phyloP scores from a whole-genome alignment of 2,113 vertebrate species.

The Phyllopteryx taeniolatus region DNA sequence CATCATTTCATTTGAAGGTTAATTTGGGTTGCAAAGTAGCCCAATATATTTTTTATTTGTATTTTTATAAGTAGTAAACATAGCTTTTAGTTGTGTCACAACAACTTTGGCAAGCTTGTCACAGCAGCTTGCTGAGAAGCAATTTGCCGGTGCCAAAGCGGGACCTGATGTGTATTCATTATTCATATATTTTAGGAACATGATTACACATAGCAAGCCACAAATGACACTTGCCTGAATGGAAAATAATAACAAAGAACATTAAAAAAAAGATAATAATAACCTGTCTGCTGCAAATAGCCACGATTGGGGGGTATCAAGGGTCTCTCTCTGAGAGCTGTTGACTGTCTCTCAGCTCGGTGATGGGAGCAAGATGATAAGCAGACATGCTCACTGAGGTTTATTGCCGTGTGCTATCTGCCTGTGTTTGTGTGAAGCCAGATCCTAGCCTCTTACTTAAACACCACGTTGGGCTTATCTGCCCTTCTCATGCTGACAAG shows the following conservation, averaged over 20 bases:
- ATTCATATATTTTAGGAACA: slow-evolving; percentile 33
- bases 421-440: slow-evolving; percentile 20
- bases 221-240: slow-evolving; percentile 18
- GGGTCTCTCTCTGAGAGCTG: slow-evolving; percentile 37
- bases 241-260: slow-evolving; percentile 12
- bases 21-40: slow-evolving; percentile 1
- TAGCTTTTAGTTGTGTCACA: slow-evolving; percentile 10
- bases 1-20: slow-evolving; percentile 8
- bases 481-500: slow-evolving; percentile 51
- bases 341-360: slow-evolving; percentile 51
- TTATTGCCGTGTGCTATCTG: slow-evolving; percentile 53
- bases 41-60: neutral
- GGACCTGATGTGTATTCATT: slow-evolving; percentile 19
- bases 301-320: slow-evolving; percentile 29
- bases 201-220: slow-evolving; percentile 6
- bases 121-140: slow-evolving; percentile 6
- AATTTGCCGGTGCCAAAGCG: slow-evolving; percentile 13
- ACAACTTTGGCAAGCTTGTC: slow-evolving; percentile 4
- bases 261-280: slow-evolving; percentile 7
- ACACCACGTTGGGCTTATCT: slow-evolving; percentile 63
- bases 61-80: slow-evolving; percentile 1
- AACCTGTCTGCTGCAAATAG: slow-evolving; percentile 18
- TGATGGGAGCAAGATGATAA: slow-evolving; percentile 64
- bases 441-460: slow-evolving; percentile 66
- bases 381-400: slow-evolving; percentile 64